phyloP scores from a whole-genome alignment of 1,140 invertebrate genomes.

The Chelonus insularis region DNA sequence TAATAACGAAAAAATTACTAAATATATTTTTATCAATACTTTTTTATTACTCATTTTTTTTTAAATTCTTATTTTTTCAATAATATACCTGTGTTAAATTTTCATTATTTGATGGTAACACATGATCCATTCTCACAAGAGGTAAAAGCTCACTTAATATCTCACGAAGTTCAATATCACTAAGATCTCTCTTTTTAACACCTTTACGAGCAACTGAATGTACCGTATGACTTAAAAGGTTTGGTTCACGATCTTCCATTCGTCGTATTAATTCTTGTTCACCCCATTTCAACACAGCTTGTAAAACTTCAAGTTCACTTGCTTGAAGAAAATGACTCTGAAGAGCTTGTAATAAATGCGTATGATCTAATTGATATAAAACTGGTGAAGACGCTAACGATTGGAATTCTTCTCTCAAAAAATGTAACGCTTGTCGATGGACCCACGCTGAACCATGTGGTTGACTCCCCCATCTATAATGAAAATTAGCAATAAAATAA shows the following conservation, averaged over 20 bases:
- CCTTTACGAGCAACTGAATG: slow-evolving; percentile 87
- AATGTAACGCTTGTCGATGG: slow-evolving; percentile 81
- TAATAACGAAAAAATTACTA: slow-evolving; percentile 39
- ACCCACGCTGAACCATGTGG: slow-evolving; percentile 92
- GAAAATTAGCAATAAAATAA: no score
- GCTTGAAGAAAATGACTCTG: slow-evolving; percentile 90
- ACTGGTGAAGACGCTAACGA: slow-evolving; percentile 72
- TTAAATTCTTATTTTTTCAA: no score
- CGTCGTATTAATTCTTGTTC: slow-evolving; percentile 80
- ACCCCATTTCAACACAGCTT: slow-evolving; percentile 88
- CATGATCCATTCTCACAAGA: slow-evolving; percentile 85
- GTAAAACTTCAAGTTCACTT: slow-evolving; percentile 84
- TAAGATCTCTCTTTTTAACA: slow-evolving; percentile 81
- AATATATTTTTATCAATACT: not conserved
- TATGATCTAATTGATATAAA: slow-evolving; percentile 78
- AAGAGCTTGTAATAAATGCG: slow-evolving; percentile 78
- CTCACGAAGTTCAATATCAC: slow-evolving; percentile 85
- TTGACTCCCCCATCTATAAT: slow-evolving; percentile 77
- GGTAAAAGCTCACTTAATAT: slow-evolving; percentile 82
- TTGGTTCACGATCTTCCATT: slow-evolving; percentile 89
- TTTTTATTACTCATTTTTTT: no score
- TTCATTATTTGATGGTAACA: slow-evolving; percentile 84
- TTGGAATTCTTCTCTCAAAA: slow-evolving; percentile 83
- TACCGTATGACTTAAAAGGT: slow-evolving; percentile 87
- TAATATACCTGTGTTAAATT: slow-evolving; percentile 66